A percentile compares a stretch with the other conserved stretches of the same genome.
These are phyloP conservation scores for Epirrhoe tristata DNA, from an alignment of 2,888 invertebrate genomes.

Conservation along the genomic window DNA sequence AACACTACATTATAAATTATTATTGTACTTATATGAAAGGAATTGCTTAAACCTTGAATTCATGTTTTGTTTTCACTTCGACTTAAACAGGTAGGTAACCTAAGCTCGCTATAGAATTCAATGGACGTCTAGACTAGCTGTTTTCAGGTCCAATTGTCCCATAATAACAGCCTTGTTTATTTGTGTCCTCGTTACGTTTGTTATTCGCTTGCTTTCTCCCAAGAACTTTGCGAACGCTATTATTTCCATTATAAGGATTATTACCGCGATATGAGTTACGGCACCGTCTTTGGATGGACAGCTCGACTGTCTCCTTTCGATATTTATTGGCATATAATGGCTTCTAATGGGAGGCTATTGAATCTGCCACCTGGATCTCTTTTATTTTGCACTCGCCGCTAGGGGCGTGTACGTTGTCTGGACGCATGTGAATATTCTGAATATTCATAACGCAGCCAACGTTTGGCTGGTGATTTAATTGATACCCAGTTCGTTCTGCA, in stretches of 20 bases:
- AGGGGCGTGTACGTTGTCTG: conserved; percentile 59
- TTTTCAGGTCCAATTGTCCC: conserved; percentile 33
- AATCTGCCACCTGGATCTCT: conserved; percentile 79
- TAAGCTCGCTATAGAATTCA: conserved; percentile 32
- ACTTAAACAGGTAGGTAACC: conserved; percentile 17
- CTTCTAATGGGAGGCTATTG: conserved; percentile 83
- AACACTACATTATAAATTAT: neutral
- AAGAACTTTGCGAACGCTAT: conserved; percentile 54
- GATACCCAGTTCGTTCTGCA: conserved; percentile 64
- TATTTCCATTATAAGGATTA: conserved; percentile 73
- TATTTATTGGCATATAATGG: conserved; percentile 84
- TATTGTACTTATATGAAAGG: neutral
- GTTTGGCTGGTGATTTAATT: conserved; percentile 74
- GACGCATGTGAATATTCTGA: conserved; percentile 75
- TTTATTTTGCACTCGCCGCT: conserved; percentile 66
- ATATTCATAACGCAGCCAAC: conserved; percentile 74
- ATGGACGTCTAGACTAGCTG: conserved; percentile 31
- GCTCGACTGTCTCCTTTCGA: conserved; percentile 72
- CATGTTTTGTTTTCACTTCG: conserved; percentile 14
- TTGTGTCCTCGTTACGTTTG: conserved; percentile 44
- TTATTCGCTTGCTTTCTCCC: conserved; percentile 50
- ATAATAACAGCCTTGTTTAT: conserved; percentile 38
- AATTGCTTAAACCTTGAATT: neutral
- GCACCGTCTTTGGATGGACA: conserved; percentile 70
- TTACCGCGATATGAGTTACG: conserved; percentile 76